Percentiles rank a stretch among this genome's conserved stretches.
These are phyloP conservation scores for Ploceus nigricollis DNA, from an alignment of 2,113 vertebrate genomes.

Conservation along the genomic window DNA sequence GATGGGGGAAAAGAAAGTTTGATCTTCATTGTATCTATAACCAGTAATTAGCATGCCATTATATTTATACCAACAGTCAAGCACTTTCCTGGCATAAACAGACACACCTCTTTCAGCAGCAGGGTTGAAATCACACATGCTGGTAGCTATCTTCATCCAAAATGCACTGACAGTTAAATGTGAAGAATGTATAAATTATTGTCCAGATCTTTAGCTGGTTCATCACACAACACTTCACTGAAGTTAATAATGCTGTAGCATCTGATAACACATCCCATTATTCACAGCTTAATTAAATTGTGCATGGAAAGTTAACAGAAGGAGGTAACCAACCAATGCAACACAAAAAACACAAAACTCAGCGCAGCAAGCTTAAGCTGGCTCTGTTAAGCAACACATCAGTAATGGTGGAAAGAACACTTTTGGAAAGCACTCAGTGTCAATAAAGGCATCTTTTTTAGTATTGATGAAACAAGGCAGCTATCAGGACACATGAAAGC, in stretches of 20 bases:
- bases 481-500: not conserved
- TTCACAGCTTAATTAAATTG: slow-evolving; percentile 17
- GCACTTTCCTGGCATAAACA: slow-evolving; percentile 13
- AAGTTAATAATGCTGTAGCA: not conserved
- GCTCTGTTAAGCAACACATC: not conserved
- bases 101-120: slow-evolving; percentile 15
- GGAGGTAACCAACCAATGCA: not conserved
- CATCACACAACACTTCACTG: not conserved
- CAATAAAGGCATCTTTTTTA: slow-evolving; percentile 14
- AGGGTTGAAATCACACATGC: not conserved
- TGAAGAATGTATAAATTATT: not conserved
- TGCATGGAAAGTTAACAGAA: slow-evolving; percentile 4
- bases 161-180: not conserved
- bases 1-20: not conserved
- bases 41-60: slow-evolving; percentile 30
- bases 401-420: not conserved
- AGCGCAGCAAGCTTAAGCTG: slow-evolving; percentile 1
- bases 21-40: slow-evolving; percentile 32
- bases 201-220: not conserved
- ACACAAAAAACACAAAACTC: not conserved
- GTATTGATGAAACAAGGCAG: slow-evolving; percentile 8
- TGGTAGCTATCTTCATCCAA: not conserved
- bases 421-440: not conserved
- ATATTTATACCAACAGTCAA: slow-evolving; percentile 20
- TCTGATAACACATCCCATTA: not conserved